Percentiles rank a stretch among this genome's conserved stretches.
Conservation (phyloP, 2,113 vertebrate genomes). For the Poeciliopsis retropinna region DNA sequence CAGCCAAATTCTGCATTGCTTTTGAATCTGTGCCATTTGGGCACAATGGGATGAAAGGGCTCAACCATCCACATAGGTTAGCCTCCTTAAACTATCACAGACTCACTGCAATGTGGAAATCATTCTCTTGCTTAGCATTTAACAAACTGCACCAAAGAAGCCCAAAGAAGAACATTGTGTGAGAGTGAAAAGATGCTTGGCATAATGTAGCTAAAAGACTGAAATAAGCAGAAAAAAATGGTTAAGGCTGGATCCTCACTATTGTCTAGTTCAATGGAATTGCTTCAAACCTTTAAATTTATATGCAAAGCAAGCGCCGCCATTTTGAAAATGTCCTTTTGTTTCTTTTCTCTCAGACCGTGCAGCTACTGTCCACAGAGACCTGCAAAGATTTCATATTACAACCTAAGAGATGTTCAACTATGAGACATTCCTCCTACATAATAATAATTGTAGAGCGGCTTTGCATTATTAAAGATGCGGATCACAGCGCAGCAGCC, state of each 20-base stretch:
- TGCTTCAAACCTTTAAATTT: neutral
- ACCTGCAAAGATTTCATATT: neutral
- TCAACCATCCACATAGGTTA: neutral
- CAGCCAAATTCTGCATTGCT: neutral
- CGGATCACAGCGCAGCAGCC: conserved; percentile 1
- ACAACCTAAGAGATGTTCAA: neutral
- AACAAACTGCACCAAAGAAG: neutral
- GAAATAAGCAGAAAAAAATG: neutral
- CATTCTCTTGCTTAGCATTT: neutral
- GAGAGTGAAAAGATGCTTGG: neutral
- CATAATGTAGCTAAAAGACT: neutral
- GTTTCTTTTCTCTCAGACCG: neutral
- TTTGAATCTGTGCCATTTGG: conserved; percentile 1
- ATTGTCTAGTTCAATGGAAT: neutral
- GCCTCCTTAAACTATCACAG: neutral
- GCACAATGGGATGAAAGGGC: neutral
- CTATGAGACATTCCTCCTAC: neutral
- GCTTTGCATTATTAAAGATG: conserved; percentile 22
- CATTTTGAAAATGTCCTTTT: neutral
- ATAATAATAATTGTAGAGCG: neutral
- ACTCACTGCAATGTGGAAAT: neutral
- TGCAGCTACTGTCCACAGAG: neutral
- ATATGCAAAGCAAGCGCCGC: neutral
- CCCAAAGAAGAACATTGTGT: neutral
- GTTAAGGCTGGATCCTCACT: neutral